Evolutionary conservation across 2,888 invertebrate species (phyloP), one percentile per base, ranked within the genome.

Genomic region (Oasisia sp.): DNA sequence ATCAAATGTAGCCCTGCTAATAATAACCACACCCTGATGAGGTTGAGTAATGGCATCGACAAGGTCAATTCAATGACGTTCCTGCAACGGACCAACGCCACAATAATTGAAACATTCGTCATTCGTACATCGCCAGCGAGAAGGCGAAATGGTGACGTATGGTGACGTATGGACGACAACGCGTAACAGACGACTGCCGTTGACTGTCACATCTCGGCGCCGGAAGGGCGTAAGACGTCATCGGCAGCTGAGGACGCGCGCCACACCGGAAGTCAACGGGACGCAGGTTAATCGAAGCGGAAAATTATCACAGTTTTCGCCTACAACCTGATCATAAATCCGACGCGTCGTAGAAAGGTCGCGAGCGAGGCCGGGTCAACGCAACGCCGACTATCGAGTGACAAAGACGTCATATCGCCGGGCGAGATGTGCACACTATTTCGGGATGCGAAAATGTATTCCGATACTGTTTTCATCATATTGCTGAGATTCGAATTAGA

Each of bases 301-400:
- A 74, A 74, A 74, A 74, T 74, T 74, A 74, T 74, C 74, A 74
- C 74, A 74, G 74, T 74, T 74, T 74, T 74, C 74, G 74, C 74
- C 74, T 74, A 74, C 74, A 27, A 27, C 7, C 74, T 27, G 5
- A 74, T 74, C 74, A 74, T 27, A 74, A 74, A 74, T 74, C n/a
- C 74, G 74, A 27, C 74, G 74, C 7, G 27, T 74, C 27, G 19
- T 74, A 27, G 14, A 74, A 74, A 74, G 19, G 74, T 74, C 74
- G 74, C 74, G 7, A 27, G 7, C 74, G n/a, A 19, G 74, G 27
- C 5, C 27, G 27, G 74, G 7, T 14, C 74, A 19, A 7, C 19
- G 74, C 27, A 74, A 74, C 74, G 19, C 74, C 27, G 27, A 19
- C 14, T n/a, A 74, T 74, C 74, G 74, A 19, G 74, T 27, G 74